These are phyloP conservation scores for Darevskia nairensis DNA, from an alignment of 2,797 vertebrate species.

Conservation along the genomic window DNA sequence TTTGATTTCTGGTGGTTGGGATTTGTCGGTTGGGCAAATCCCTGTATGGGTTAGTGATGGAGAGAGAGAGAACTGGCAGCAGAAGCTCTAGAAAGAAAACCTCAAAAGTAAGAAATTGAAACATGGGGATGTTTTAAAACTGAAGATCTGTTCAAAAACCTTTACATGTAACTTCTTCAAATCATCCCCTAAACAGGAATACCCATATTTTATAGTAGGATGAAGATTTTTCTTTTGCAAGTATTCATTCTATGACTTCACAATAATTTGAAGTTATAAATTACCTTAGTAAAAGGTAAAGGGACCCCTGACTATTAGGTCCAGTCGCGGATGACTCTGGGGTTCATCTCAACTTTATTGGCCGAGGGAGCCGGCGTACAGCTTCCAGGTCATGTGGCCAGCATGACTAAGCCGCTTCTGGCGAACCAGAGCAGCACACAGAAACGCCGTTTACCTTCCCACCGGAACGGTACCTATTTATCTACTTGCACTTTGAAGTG, in stretches of 20 bases:
- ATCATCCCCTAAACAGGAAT: not conserved
- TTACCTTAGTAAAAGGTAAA: too few relatives aligned
- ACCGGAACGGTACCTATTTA: too few relatives aligned
- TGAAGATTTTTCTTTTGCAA: not conserved
- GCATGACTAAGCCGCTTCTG: too few relatives aligned
- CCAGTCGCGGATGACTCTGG: too few relatives aligned
- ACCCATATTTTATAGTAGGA: not conserved
- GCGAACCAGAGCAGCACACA: too few relatives aligned
- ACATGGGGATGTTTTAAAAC: not conserved
- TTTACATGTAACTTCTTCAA: not conserved
- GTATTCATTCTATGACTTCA: not conserved
- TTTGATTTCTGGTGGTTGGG: constrained; percentile 22
- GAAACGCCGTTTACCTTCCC: too few relatives aligned
- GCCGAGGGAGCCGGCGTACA: too few relatives aligned
- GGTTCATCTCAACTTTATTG: too few relatives aligned
- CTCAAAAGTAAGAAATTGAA: not conserved
- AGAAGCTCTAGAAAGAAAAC: not conserved
- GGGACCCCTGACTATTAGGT: too few relatives aligned
- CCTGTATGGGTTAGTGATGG: not conserved
- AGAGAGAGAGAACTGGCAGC: not conserved
- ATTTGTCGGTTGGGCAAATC: constrained; percentile 19
- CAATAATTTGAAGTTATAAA: not conserved
- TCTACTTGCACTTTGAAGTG: too few relatives aligned
- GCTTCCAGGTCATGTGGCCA: too few relatives aligned
- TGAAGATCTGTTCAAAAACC: not conserved